Conservation (phyloP, 1,140 invertebrate genomes). For the Neomicropteryx cornuta region DNA sequence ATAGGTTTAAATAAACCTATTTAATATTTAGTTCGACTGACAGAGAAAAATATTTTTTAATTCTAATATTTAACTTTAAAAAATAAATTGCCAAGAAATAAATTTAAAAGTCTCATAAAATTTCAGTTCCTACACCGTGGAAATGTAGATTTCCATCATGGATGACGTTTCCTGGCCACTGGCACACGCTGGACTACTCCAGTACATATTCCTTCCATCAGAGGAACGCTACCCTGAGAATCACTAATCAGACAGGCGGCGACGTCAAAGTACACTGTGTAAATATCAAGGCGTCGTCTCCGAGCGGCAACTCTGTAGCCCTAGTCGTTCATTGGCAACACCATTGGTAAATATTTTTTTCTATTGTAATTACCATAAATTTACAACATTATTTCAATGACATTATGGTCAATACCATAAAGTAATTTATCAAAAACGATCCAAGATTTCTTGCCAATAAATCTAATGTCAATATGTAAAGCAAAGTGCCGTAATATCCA, state of each 20-base stretch:
- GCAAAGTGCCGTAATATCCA: too few relatives aligned
- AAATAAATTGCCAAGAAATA: too few relatives aligned
- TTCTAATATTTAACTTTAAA: too few relatives aligned
- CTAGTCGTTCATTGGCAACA: conserved; percentile 45
- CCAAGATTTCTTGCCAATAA: too few relatives aligned
- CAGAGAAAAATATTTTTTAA: too few relatives aligned
- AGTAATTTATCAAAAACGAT: too few relatives aligned
- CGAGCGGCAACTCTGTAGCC: conserved; percentile 41
- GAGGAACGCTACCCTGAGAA: conserved; percentile 50
- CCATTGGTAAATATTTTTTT: conserved; percentile 27
- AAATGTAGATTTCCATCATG: conserved; percentile 58
- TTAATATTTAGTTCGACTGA: too few relatives aligned
- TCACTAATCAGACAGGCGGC: conserved; percentile 42
- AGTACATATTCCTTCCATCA: conserved; percentile 55
- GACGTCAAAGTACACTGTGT: conserved; percentile 53
- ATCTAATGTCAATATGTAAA: too few relatives aligned
- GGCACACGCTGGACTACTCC: conserved; percentile 59
- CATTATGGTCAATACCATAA: too few relatives aligned
- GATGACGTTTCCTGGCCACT: conserved; percentile 52
- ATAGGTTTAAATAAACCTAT: too few relatives aligned
- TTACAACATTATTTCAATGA: conserved; percentile 2
- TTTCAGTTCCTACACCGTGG: conserved; percentile 43
- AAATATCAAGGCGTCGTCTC: conserved; percentile 43
- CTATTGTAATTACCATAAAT: conserved; percentile 28
- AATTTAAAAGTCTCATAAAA: too few relatives aligned